Percentiles rank a stretch among this genome's conserved stretches.
These are phyloP conservation scores for Phorcus lineatus DNA, from an alignment of 2,888 invertebrate species.

Conservation along the genomic window DNA sequence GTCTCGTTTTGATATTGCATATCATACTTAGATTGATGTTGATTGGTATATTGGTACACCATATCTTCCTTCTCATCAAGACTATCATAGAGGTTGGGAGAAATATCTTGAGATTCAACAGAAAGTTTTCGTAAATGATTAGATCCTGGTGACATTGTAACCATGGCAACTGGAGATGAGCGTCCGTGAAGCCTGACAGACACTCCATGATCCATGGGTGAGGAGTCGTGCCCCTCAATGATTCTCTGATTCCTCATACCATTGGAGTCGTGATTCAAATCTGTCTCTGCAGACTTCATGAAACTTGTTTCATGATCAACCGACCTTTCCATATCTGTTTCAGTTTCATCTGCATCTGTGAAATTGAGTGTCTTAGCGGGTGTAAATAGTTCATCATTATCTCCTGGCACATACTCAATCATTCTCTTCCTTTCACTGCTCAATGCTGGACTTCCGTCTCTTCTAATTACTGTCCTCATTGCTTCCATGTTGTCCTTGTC, in stretches of 20 bases:
- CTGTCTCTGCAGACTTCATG: neutral
- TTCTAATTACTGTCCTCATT: neutral
- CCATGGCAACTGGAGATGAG: conserved; percentile 33
- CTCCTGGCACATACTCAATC: conserved; percentile 23
- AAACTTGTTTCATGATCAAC: neutral
- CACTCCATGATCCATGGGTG: conserved; percentile 35
- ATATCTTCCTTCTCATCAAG: conserved; percentile 41
- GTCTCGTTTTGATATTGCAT: neutral
- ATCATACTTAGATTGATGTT: neutral
- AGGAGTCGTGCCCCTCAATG: conserved; percentile 49
- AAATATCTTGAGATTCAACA: conserved; percentile 26
- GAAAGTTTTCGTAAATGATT: conserved; percentile 23
- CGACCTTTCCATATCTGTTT: conserved; percentile 22
- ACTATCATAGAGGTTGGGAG: conserved; percentile 44
- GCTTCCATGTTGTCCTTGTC: neutral
- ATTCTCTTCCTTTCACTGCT: conserved; percentile 24
- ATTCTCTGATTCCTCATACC: conserved; percentile 37
- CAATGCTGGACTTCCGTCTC: conserved; percentile 19
- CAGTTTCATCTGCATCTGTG: conserved; percentile 38
- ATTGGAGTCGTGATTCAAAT: conserved; percentile 17
- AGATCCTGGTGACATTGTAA: conserved; percentile 11
- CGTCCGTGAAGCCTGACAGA: conserved; percentile 29
- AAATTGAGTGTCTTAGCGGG: conserved; percentile 41
- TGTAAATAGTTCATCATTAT: conserved; percentile 38
- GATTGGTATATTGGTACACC: neutral